phyloP scores from a whole-genome alignment of 1,140 invertebrate species.

The Pseudachorutes palmiensis region DNA sequence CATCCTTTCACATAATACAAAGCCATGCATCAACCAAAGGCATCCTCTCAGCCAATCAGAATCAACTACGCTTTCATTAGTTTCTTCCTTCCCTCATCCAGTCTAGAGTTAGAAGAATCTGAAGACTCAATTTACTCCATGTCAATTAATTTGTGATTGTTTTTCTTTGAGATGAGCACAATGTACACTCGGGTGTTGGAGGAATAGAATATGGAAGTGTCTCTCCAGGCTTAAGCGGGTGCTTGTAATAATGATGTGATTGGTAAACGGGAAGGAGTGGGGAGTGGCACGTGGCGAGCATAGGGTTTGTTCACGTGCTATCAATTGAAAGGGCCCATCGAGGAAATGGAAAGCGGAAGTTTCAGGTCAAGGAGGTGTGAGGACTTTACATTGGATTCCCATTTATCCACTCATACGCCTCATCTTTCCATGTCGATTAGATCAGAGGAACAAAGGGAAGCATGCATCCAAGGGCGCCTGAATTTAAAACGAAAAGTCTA shows the following conservation, averaged over 20 bases:
- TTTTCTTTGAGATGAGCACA: no score
- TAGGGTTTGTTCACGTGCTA: background rate
- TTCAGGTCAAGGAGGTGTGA: constrained; percentile 10
- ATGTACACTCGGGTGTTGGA: background rate
- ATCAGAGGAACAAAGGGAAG: background rate
- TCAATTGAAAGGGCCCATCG: background rate
- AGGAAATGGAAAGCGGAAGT: background rate
- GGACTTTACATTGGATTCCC: constrained; percentile 8
- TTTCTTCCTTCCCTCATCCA: no score
- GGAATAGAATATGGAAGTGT: background rate
- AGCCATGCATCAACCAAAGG: background rate
- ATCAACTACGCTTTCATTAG: no score
- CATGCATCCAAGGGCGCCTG: background rate
- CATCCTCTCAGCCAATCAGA: background rate
- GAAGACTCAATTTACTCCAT: no score
- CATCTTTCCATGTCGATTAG: background rate
- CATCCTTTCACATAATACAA: background rate
- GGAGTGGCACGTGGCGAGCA: background rate
- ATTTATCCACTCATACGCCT: constrained; percentile 9
- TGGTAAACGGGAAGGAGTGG: background rate
- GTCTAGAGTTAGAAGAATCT: no score
- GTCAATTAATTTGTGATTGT: no score
- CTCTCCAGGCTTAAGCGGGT: background rate
- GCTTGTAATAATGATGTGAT: background rate
- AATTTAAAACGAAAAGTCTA: background rate